Evolutionary conservation across 2,113 vertebrate genomes (phyloP), one percentile per base, ranked within the genome.

Genomic region (Atherinomorus stipes): DNA sequence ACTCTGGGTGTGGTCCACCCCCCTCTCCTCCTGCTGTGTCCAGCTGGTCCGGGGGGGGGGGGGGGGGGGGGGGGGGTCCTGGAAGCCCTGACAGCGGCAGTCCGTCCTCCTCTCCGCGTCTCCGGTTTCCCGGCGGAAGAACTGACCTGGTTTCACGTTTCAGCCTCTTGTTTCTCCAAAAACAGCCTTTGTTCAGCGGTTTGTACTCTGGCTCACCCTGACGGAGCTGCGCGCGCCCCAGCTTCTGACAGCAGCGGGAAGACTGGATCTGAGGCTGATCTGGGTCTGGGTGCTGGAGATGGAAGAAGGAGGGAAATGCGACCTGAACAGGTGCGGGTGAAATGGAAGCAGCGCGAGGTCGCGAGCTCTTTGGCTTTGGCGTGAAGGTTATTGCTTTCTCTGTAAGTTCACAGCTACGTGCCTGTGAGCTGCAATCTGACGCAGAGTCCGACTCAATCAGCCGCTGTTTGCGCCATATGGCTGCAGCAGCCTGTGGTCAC

Each of bases 181-280:
- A 42, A 15, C 11, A 15, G 40, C 13, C 12, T 42, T 88, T 90
- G 80, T 87, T 90, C 63, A 75, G 83, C 86, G 85, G 81, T 87
- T 86, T 83, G 88, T 78, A 74, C 57, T 53, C 22, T 19, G 56
- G 71, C 67, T 56, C 72, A 54, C 74, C 59, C 64, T 40, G 10
- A 1, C 8, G 1, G 9, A 28, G 28, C 3, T 28, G 6, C 3
- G 1, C 37, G 1, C 37, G 37, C 37, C 4, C 4, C 23, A 40
- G 45, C 31, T 22, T 37, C 62, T 13, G 37, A 42, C 38, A 66
- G 6, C 21, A 54, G 1, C 49, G 31, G 84, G 80, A 86, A 78
- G 88, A 84, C 77, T 38, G 45, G 25, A 21, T 38, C 8, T 73
- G 57, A 42, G 0, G 31, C 56, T 64, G 23, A 59, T 44, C 15